Conservation (phyloP, 2,888 invertebrate species). For the Iphiclides podalirius region DNA sequence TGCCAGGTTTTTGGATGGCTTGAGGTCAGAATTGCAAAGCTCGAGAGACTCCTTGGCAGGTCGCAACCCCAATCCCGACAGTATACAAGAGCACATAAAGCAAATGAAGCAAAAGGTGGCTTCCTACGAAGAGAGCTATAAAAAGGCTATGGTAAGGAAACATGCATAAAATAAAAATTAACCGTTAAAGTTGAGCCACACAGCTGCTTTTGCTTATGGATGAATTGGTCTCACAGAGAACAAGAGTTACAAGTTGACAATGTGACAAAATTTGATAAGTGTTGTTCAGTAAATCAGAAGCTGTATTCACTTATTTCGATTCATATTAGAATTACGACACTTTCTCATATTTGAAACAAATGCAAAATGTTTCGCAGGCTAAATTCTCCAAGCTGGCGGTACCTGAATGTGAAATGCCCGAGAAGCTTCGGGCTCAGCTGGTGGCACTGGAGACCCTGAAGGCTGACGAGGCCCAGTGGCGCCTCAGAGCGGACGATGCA, state of each 20-base stretch:
- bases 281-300: too few species aligned
- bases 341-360: too few species aligned
- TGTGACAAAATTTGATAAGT: too few species aligned
- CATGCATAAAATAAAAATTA: too few species aligned
- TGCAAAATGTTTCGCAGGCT: too few species aligned
- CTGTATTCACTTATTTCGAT: too few species aligned
- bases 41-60: slow-evolving; percentile 46
- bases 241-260: too few species aligned
- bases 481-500: slow-evolving; percentile 56
- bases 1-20: slow-evolving; percentile 47
- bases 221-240: too few species aligned
- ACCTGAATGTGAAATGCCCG: slow-evolving; percentile 50
- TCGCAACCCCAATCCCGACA: slow-evolving; percentile 55
- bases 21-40: slow-evolving; percentile 51
- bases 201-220: neutral
- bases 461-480: slow-evolving; percentile 45
- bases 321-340: too few species aligned
- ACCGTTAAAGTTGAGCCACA: neutral
- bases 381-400: slow-evolving; percentile 56
- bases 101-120: slow-evolving; percentile 59
- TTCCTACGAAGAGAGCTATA: slow-evolving; percentile 63
- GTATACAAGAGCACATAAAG: slow-evolving; percentile 57
- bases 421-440: slow-evolving; percentile 43
- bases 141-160: slow-evolving; percentile 53
- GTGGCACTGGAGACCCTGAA: slow-evolving; percentile 39